Conservation (phyloP, 2,888 invertebrate species). For the Caenorhabditis becei region DNA sequence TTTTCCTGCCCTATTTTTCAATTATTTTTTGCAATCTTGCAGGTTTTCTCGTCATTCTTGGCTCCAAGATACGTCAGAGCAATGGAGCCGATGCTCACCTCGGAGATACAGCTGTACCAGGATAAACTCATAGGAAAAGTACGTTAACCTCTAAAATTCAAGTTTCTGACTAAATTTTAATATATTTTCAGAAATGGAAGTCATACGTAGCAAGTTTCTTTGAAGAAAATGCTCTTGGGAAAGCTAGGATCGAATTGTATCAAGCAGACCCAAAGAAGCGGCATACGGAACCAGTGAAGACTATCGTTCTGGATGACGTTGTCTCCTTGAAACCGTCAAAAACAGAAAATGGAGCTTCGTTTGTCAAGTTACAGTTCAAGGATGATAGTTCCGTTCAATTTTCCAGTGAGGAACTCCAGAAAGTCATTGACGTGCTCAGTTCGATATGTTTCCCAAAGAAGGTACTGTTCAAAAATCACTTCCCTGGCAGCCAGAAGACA, state of each 20-base stretch:
- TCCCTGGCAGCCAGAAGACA: background rate
- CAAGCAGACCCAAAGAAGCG: constrained; percentile 45
- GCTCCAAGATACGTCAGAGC: constrained; percentile 24
- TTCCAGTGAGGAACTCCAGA: constrained; percentile 53
- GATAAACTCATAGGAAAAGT: constrained; percentile 61
- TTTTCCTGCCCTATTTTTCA: background rate
- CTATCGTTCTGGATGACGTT: constrained; percentile 43
- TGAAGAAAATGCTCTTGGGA: constrained; percentile 49
- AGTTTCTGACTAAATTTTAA: background rate
- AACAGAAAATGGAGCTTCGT: constrained; percentile 46
- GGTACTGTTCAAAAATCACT: constrained; percentile 6
- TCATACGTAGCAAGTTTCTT: constrained; percentile 50
- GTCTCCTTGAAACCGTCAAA: constrained; percentile 57
- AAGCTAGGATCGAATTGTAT: constrained; percentile 55
- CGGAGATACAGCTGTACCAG: constrained; percentile 54
- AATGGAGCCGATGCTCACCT: constrained; percentile 55
- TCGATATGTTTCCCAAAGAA: constrained; percentile 60
- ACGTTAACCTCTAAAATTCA: background rate
- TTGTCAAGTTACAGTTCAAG: constrained; percentile 39
- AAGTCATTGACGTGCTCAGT: constrained; percentile 45
- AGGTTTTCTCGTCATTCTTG: constrained; percentile 23
- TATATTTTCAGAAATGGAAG: constrained; percentile 63
- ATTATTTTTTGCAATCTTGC: constrained; percentile 10
- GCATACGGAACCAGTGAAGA: constrained; percentile 31
- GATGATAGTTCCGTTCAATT: constrained; percentile 52